These are phyloP conservation scores for Pseudorasbora parva DNA, from an alignment of 2,113 vertebrate genomes.

Conservation along the genomic window DNA sequence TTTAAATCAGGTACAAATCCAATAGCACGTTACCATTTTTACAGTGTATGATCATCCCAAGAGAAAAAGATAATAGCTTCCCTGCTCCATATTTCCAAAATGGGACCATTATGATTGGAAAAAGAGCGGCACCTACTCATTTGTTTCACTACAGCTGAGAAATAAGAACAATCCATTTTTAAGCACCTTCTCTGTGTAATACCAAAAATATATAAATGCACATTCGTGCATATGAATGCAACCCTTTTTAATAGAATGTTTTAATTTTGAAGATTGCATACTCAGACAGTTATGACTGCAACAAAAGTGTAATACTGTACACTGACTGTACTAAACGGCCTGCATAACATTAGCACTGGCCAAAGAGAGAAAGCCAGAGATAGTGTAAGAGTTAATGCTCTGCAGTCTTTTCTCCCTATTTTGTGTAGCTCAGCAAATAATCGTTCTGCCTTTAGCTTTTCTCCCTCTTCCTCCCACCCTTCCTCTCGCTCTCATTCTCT, in stretches of 20 bases:
- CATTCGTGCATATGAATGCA: neutral
- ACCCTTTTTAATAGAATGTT: neutral
- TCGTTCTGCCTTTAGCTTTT: slow-evolving; percentile 63
- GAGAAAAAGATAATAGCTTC: slow-evolving; percentile 16
- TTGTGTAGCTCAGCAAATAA: slow-evolving; percentile 81
- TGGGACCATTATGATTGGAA: slow-evolving; percentile 15
- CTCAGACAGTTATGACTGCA: neutral
- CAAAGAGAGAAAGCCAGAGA: slow-evolving; percentile 36
- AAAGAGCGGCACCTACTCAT: slow-evolving; percentile 32
- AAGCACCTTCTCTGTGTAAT: neutral
- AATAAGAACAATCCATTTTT: slow-evolving; percentile 34
- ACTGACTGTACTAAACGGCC: slow-evolving; percentile 39
- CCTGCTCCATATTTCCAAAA: slow-evolving; percentile 28
- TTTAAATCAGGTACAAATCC: neutral
- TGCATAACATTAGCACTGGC: slow-evolving; percentile 56
- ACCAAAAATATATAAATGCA: neutral
- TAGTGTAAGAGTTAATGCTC: slow-evolving; percentile 69
- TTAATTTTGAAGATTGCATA: neutral
- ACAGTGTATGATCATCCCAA: neutral
- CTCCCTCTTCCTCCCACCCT: slow-evolving; percentile 50
- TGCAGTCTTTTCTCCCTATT: slow-evolving; percentile 77
- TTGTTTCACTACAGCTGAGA: slow-evolving; percentile 50
- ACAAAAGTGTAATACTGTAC: slow-evolving; percentile 27
- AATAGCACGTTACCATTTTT: neutral
- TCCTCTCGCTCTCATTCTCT: slow-evolving; percentile 34